These are phyloP conservation scores for Siniperca obscura DNA, from an alignment of 2,797 vertebrate species.

Conservation along the genomic window DNA sequence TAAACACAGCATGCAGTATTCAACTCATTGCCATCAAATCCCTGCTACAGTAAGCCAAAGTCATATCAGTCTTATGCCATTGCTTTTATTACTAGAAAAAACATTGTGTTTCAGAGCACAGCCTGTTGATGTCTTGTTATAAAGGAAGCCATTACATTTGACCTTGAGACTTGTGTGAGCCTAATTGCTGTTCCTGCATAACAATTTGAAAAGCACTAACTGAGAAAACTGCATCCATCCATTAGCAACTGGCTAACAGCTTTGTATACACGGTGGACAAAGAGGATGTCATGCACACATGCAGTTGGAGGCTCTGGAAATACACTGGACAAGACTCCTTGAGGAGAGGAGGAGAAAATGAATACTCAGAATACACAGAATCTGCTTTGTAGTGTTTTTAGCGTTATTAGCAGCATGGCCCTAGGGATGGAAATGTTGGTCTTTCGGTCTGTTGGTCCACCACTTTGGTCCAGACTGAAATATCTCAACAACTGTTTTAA, in stretches of 20 bases:
- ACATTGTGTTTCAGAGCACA: constrained; percentile 56
- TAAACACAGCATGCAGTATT: constrained; percentile 33
- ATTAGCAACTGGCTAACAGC: constrained; percentile 40
- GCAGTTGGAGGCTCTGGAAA: constrained; percentile 20
- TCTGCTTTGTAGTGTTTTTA: background rate
- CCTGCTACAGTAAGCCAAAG: constrained; percentile 28
- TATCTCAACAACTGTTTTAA: background rate
- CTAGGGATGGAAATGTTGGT: background rate
- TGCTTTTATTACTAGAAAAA: constrained; percentile 51
- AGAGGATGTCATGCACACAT: constrained; percentile 28
- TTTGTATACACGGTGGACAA: constrained; percentile 30
- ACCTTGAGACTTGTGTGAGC: constrained; percentile 68
- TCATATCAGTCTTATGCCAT: constrained; percentile 35
- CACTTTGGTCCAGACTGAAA: background rate
- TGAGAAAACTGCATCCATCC: constrained; percentile 55
- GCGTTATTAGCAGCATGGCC: background rate
- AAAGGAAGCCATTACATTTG: constrained; percentile 63
- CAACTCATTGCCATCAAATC: constrained; percentile 45
- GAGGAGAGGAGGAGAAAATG: background rate
- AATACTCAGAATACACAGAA: background rate
- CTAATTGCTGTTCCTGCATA: constrained; percentile 66
- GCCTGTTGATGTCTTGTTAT: constrained; percentile 65
- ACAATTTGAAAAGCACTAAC: constrained; percentile 53
- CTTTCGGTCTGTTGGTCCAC: background rate
- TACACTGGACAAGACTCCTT: background rate